These are phyloP conservation scores for Microdon myrmicae DNA, from an alignment of 2,888 invertebrate species.

Conservation along the genomic window DNA sequence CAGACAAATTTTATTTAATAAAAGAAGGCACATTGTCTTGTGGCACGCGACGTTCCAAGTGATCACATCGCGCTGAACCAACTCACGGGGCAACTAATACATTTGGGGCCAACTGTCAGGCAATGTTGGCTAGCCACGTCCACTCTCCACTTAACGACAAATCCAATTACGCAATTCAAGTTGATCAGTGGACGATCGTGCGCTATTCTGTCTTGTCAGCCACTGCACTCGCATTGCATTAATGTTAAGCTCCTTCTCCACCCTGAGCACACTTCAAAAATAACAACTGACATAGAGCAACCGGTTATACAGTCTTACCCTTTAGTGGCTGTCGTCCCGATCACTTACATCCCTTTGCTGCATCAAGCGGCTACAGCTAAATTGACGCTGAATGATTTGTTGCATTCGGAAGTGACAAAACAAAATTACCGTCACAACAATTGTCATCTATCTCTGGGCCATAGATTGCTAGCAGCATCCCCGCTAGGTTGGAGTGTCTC, in stretches of 20 bases:
- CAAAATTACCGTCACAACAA: slow-evolving; percentile 45
- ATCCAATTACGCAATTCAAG: slow-evolving; percentile 47
- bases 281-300: slow-evolving; percentile 25
- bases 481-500: neutral
- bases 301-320: slow-evolving; percentile 1
- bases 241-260: slow-evolving; percentile 10
- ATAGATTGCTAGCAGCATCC: slow-evolving; percentile 1
- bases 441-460: slow-evolving; percentile 11
- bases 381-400: slow-evolving; percentile 49
- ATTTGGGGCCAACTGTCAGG: slow-evolving; percentile 46
- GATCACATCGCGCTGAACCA: neutral
- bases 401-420: slow-evolving; percentile 50
- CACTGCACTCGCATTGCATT: slow-evolving; percentile 6
- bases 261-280: slow-evolving; percentile 37
- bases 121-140: slow-evolving; percentile 32
- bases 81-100: slow-evolving; percentile 34
- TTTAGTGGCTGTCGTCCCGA: slow-evolving; percentile 24
- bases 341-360: slow-evolving; percentile 22
- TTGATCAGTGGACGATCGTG: slow-evolving; percentile 33
- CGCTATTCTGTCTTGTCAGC: slow-evolving; percentile 10
- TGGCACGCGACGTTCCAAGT: slow-evolving; percentile 23
- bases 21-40: slow-evolving; percentile 41
- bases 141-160: slow-evolving; percentile 49
- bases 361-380: slow-evolving; percentile 16
- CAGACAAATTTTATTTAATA: slow-evolving; percentile 46